A percentile compares a stretch with the other conserved stretches of the same genome.
These are phyloP conservation scores for Stichopus horrens DNA, from an alignment of 53 echinoderm and acorn worm genomes.

Conservation along the genomic window DNA sequence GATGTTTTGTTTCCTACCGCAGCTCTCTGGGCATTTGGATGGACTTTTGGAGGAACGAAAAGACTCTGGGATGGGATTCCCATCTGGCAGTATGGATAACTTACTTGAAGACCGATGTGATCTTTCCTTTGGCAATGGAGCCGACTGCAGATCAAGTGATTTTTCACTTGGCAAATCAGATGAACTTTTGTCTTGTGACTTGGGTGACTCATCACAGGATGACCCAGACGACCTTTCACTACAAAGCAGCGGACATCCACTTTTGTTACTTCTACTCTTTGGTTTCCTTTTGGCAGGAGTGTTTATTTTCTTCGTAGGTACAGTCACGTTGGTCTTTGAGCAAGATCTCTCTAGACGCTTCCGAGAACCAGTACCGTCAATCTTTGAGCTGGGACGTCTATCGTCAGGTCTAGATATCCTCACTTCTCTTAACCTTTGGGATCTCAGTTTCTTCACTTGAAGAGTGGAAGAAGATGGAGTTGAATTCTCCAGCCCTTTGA, in stretches of 20 bases:
- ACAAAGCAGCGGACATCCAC: neutral
- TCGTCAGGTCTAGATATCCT: too few relatives aligned
- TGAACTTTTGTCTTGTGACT: neutral
- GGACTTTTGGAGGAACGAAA: neutral
- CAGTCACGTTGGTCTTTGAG: neutral
- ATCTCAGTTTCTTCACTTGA: too few relatives aligned
- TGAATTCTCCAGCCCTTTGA: neutral
- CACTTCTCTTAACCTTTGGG: neutral
- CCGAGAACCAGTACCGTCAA: neutral
- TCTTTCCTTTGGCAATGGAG: neutral
- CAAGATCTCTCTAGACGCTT: neutral
- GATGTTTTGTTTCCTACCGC: neutral
- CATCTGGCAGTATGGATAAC: neutral
- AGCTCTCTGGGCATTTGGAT: neutral
- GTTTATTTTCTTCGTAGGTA: neutral
- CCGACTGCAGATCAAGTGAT: neutral
- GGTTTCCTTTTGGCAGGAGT: neutral
- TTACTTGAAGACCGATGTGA: neutral
- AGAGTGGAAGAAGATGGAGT: neutral
- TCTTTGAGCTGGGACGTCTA: too few relatives aligned
- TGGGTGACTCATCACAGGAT: neutral
- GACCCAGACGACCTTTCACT: neutral
- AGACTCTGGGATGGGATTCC: neutral
- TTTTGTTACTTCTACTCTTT: neutral
- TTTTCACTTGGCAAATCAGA: neutral